These are phyloP conservation scores for Takifugu ocellatus DNA, from an alignment of 2,797 vertebrate species.

Conservation along the genomic window DNA sequence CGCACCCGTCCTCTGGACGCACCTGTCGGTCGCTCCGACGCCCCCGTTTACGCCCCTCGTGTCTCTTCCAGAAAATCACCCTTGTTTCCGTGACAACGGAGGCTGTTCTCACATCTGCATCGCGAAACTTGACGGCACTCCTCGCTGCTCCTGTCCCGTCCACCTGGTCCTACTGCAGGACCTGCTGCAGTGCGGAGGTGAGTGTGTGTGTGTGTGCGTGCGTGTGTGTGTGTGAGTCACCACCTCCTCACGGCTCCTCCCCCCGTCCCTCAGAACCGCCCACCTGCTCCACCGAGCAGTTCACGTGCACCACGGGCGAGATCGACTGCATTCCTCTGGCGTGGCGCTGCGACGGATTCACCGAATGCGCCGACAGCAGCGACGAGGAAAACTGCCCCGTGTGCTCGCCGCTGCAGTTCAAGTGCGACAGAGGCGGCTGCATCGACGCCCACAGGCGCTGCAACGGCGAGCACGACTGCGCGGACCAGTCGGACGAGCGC, in stretches of 20 bases:
- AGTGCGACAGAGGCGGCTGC: conserved; percentile 94
- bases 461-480: conserved; percentile 90
- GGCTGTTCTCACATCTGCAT: conserved; percentile 98
- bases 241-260: not conserved
- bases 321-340: conserved; percentile 96
- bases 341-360: conserved; percentile 92
- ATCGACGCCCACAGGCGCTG: conserved; percentile 83
- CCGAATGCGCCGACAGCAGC: conserved; percentile 92
- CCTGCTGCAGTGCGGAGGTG: conserved; percentile 95
- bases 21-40: too few relatives aligned
- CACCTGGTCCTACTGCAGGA: conserved; percentile 94
- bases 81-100: conserved; percentile 92
- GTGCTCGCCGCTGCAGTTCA: conserved; percentile 89
- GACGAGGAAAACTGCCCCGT: conserved; percentile 93
- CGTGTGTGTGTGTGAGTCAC: too few relatives aligned
- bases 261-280: conserved; percentile 84
- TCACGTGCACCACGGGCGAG: conserved; percentile 92
- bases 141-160: conserved; percentile 92
- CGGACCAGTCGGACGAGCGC: conserved; percentile 90
- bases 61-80: conserved; percentile 82
- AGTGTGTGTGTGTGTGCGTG: not conserved
- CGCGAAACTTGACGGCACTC: conserved; percentile 94
- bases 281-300: conserved; percentile 95
- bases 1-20: too few relatives aligned
- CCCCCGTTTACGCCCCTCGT: too few relatives aligned